phyloP scores from a whole-genome alignment of 1,140 invertebrate species.

The Ruditapes philippinarum region DNA sequence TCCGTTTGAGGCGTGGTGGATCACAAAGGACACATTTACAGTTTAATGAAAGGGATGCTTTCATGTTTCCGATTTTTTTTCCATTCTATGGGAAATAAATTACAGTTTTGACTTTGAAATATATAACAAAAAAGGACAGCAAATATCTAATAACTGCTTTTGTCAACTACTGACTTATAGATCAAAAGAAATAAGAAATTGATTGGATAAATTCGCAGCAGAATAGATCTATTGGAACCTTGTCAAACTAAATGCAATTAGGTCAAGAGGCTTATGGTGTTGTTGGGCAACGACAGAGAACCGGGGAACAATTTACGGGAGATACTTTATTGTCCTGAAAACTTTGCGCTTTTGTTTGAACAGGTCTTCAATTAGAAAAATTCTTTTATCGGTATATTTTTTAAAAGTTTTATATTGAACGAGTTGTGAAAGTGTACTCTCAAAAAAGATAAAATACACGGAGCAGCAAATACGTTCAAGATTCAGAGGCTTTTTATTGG shows the following conservation, averaged over 20 bases:
- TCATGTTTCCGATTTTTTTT: neutral
- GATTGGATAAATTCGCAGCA: neutral
- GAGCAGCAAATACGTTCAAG: too few relatives aligned
- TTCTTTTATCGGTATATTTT: too few relatives aligned
- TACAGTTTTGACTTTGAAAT: neutral
- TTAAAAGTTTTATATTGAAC: neutral
- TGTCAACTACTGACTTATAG: neutral
- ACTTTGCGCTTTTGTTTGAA: neutral
- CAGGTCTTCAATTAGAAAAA: neutral
- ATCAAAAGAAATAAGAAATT: neutral
- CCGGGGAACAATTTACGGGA: neutral
- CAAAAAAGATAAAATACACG: too few relatives aligned
- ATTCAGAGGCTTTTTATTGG: too few relatives aligned
- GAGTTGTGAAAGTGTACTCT: too few relatives aligned
- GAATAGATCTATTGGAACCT: neutral
- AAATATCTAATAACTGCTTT: slow-evolving; percentile 26
- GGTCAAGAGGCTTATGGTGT: neutral
- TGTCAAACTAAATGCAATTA: neutral
- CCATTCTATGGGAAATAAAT: neutral
- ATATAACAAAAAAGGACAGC: neutral
- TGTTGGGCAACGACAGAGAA: neutral
- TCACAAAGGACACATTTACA: neutral
- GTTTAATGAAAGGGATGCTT: neutral
- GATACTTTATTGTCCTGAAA: neutral
- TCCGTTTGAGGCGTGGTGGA: neutral